Percentiles rank a stretch among this genome's conserved stretches.
These are phyloP conservation scores for Perodicticus potto DNA, from an alignment of 2,797 vertebrate species.

Conservation along the genomic window DNA sequence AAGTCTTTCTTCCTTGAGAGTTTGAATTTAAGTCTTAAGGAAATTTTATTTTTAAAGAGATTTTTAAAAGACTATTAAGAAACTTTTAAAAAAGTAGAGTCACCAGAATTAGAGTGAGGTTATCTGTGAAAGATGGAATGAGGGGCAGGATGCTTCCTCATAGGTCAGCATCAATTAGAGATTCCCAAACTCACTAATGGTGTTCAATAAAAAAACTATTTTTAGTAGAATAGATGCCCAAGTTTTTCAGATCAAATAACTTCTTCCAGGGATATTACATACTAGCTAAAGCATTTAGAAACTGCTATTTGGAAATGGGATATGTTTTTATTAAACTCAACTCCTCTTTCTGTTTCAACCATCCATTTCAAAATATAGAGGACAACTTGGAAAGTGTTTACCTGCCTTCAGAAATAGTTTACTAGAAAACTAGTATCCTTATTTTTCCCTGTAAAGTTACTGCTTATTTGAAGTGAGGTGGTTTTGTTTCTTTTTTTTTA, in stretches of 20 bases:
- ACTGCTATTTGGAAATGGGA: background rate
- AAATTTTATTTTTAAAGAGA: constrained; percentile 2
- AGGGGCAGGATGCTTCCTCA: background rate
- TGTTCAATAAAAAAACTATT: background rate
- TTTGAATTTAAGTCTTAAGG: background rate
- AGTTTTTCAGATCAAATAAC: background rate
- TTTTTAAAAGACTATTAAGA: background rate
- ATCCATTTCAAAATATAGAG: constrained; percentile 6
- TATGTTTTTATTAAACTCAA: constrained; percentile 18
- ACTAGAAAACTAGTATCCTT: background rate
- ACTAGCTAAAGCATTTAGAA: background rate
- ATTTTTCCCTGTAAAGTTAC: background rate
- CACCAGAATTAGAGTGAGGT: background rate
- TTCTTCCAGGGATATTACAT: background rate
- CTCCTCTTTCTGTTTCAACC: background rate
- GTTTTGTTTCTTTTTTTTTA: background rate
- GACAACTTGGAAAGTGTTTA: background rate
- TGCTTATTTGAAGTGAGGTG: constrained; percentile 1
- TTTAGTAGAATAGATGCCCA: background rate
- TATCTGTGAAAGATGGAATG: background rate
- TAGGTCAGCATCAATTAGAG: background rate
- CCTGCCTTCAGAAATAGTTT: background rate
- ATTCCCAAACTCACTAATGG: background rate
- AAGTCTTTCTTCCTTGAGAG: background rate
- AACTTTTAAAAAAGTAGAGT: background rate